Evolutionary conservation across 2,888 invertebrate species (phyloP).

Genomic region (Cephus runcator): DNA sequence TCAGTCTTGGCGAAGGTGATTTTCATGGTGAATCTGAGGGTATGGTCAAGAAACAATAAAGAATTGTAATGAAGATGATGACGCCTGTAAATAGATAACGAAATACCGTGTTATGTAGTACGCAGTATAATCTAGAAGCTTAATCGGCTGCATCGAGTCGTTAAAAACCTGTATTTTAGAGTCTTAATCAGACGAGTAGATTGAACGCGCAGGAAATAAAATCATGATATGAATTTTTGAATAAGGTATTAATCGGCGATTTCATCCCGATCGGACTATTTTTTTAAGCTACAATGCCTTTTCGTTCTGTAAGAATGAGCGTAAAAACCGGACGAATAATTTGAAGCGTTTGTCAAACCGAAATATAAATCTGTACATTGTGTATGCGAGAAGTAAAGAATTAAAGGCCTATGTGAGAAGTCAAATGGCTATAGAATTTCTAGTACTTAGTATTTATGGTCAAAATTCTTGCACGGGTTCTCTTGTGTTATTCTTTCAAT

Average conservation of each 20-base stretch:
- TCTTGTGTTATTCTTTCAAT: slow-evolving; percentile 19
- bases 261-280: slow-evolving; percentile 16
- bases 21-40: not conserved
- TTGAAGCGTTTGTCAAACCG: slow-evolving; percentile 21
- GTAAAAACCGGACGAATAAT: slow-evolving; percentile 18
- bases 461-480: slow-evolving; percentile 24
- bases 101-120: slow-evolving; percentile 27
- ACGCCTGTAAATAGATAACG: slow-evolving; percentile 36
- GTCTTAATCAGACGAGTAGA: not conserved
- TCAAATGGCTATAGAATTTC: slow-evolving; percentile 33
- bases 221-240: slow-evolving; percentile 10
- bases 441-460: slow-evolving; percentile 29
- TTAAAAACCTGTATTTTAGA: not conserved
- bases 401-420: slow-evolving; percentile 30
- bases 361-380: slow-evolving; percentile 22
- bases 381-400: slow-evolving; percentile 24
- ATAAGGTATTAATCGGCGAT: slow-evolving; percentile 10
- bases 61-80: slow-evolving; percentile 27
- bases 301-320: slow-evolving; percentile 20
- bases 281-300: slow-evolving; percentile 16
- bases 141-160: slow-evolving; percentile 13
- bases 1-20: slow-evolving; percentile 15
- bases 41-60: slow-evolving; percentile 5
- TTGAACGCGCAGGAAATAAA: slow-evolving; percentile 20
- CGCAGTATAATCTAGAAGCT: slow-evolving; percentile 26